phyloP scores from a whole-genome alignment of 2,888 invertebrate genomes.

The Lepidochrysops patricia region DNA sequence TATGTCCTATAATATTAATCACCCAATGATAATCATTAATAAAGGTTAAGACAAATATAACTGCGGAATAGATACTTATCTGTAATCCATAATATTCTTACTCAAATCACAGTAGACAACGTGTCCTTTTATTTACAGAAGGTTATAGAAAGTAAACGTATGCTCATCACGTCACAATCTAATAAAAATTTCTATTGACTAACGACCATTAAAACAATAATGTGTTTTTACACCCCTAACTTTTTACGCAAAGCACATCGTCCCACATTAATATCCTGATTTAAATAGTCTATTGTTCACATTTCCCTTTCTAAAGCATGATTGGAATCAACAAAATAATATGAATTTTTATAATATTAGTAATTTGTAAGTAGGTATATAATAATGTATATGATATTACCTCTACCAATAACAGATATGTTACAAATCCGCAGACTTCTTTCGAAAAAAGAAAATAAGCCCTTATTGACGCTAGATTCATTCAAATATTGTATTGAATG shows the following conservation, averaged over 20 bases:
- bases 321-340: slow-evolving; percentile 22
- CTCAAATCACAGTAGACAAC: no score
- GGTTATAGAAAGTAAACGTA: neutral
- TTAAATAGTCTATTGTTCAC: slow-evolving; percentile 26
- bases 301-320: slow-evolving; percentile 21
- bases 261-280: slow-evolving; percentile 23
- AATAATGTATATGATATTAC: no score
- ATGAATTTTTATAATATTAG: neutral
- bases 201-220: neutral
- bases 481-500: neutral
- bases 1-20: no score
- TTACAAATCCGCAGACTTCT: no score
- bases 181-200: neutral
- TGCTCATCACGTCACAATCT: neutral
- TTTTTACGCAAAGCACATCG: slow-evolving; percentile 15
- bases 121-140: neutral
- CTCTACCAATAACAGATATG: no score
- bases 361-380: neutral
- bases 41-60: no score
- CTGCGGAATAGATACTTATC: no score
- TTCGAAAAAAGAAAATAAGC: no score
- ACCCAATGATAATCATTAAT: no score
- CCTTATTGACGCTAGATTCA: no score
- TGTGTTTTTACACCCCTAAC: neutral
- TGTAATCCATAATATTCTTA: no score